Evolutionary conservation across 1,140 invertebrate genomes (phyloP).

Genomic region (Macrosteles quadrilineatus): DNA sequence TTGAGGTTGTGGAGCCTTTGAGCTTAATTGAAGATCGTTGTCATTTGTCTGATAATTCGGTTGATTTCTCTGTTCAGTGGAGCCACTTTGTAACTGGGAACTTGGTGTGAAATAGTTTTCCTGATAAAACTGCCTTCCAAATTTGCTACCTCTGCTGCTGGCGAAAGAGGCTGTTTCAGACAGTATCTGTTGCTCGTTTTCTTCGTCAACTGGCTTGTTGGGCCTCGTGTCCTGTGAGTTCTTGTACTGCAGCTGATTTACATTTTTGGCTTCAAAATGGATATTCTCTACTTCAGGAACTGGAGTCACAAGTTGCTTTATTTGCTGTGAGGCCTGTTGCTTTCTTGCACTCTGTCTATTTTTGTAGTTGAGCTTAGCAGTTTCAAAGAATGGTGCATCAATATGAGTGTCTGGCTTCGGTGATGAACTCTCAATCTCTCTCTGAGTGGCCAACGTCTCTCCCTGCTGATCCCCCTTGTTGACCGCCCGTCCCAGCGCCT

Average conservation of each 20-base stretch:
- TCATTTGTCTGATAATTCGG: no score
- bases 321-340: background rate
- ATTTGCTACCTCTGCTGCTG: slow-evolving; percentile 52
- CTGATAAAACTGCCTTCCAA: slow-evolving; percentile 36
- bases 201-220: background rate
- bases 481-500: slow-evolving; percentile 40
- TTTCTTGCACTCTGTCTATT: slow-evolving; percentile 4
- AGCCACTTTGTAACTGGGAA: background rate
- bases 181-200: slow-evolving; percentile 65
- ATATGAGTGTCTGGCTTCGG: background rate
- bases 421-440: background rate
- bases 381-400: background rate
- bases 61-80: background rate
- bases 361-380: background rate
- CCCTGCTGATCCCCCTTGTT: slow-evolving; percentile 22
- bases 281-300: background rate
- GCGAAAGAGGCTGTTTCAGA: slow-evolving; percentile 74
- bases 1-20: no score
- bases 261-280: background rate
- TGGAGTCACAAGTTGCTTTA: background rate
- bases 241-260: slow-evolving; percentile 3
- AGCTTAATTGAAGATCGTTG: no score
- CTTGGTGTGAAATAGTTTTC: slow-evolving; percentile 15
- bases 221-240: background rate
- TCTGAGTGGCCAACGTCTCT: background rate